Percentiles rank a stretch among this genome's conserved stretches.
Evolutionary conservation across 1,140 invertebrate species (phyloP).

Genomic region (Nylanderia fulva): DNA sequence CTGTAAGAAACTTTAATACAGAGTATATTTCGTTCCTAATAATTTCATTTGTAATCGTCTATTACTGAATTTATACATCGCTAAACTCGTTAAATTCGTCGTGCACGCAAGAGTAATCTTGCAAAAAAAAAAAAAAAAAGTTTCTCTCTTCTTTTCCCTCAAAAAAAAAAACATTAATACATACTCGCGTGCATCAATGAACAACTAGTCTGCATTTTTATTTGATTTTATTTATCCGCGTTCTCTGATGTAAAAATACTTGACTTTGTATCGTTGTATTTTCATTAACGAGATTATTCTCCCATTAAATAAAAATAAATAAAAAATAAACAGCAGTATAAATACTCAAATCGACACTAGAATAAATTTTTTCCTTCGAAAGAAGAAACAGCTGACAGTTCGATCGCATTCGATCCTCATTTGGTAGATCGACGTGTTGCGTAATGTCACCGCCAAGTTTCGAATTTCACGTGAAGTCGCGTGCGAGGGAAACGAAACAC

Average conservation of each 20-base stretch:
- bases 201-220: no score
- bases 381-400: neutral
- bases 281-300: no score
- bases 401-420: constrained; percentile 11
- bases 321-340: neutral
- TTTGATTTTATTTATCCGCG: no score
- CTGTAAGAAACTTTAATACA: constrained; percentile 37
- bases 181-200: neutral
- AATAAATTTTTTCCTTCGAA: no score
- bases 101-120: constrained; percentile 28
- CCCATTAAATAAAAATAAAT: no score
- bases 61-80: constrained; percentile 23
- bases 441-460: constrained; percentile 56
- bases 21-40: neutral
- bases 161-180: neutral
- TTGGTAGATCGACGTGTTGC: neutral
- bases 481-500: constrained; percentile 50
- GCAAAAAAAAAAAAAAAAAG: no score
- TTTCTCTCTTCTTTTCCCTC: neutral
- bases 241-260: no score
- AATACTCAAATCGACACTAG: neutral
- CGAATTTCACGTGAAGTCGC: constrained; percentile 70
- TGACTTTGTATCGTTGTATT: no score
- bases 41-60: constrained; percentile 11
- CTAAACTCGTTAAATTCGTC: constrained; percentile 30